Conservation (phyloP, 2,888 invertebrate genomes). For the Amphipyra berbera region DNA sequence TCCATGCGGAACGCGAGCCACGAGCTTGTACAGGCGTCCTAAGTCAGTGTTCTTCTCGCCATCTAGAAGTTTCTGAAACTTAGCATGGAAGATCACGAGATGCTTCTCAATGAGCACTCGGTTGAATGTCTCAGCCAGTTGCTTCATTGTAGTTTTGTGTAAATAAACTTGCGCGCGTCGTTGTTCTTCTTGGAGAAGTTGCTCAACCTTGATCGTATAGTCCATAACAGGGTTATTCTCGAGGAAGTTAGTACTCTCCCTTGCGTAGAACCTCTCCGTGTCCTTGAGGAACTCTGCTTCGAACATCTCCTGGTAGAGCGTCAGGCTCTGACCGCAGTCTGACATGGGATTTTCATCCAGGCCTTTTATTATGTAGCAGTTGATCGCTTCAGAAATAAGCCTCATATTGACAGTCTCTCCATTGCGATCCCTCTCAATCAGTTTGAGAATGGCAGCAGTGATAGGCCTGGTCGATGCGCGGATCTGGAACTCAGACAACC, state of each 20-base stretch:
- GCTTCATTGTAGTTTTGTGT: conserved; percentile 97
- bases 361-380: conserved; percentile 98
- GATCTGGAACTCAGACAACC: too few relatives aligned
- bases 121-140: conserved; percentile 97
- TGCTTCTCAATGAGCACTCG: conserved; percentile 98
- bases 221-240: conserved; percentile 99
- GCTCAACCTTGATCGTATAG: conserved; percentile 99
- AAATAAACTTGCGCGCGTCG: conserved; percentile 98
- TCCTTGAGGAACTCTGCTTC: conserved; percentile 98
- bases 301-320: conserved; percentile 98
- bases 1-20: conserved; percentile 97
- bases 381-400: conserved; percentile 98
- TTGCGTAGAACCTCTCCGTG: conserved; percentile 97
- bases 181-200: conserved; percentile 97
- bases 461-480: conserved; percentile 98
- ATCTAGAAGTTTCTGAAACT: conserved; percentile 97
- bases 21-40: conserved; percentile 98
- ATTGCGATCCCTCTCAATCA: conserved; percentile 98
- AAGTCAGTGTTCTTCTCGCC: conserved; percentile 98
- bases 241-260: conserved; percentile 98
- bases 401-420: conserved; percentile 99
- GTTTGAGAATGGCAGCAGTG: conserved; percentile 98
- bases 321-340: conserved; percentile 93
- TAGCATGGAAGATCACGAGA: conserved; percentile 98
- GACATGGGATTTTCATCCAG: conserved; percentile 98